Evolutionary conservation across 2,888 invertebrate species (phyloP).

Genomic region (Dynastes grantii): DNA sequence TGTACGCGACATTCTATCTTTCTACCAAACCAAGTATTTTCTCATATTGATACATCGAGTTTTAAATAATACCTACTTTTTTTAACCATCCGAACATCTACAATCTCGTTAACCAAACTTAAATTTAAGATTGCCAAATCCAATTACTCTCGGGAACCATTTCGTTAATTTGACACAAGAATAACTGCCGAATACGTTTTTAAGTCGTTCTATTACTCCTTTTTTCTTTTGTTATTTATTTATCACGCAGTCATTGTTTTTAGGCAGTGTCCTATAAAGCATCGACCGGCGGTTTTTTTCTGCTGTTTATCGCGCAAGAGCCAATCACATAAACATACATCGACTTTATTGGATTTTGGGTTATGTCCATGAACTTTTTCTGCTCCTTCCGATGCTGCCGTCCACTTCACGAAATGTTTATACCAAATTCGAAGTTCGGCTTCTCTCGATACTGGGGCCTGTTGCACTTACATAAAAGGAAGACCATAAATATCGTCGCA

Average conservation of each 20-base stretch:
- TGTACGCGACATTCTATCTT: no score
- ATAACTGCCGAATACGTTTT: no score
- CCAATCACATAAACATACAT: constrained; percentile 9
- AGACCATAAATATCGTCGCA: constrained; percentile 38
- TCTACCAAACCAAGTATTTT: no score
- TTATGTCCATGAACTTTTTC: constrained; percentile 27
- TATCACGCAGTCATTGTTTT: neutral
- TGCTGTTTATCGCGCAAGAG: neutral
- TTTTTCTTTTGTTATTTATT: neutral
- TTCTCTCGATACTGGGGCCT: constrained; percentile 18
- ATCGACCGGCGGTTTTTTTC: neutral
- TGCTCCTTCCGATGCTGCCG: neutral
- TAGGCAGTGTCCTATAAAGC: constrained; percentile 5
- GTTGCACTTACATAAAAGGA: constrained; percentile 31
- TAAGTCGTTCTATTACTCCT: neutral
- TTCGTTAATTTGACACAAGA: no score
- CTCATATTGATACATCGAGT: no score
- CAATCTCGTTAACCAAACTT: no score
- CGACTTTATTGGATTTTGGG: constrained; percentile 42
- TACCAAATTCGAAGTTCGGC: constrained; percentile 23
- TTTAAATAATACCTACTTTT: no score
- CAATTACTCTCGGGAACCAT: no score
- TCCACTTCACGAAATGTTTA: constrained; percentile 21
- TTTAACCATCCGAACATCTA: no score
- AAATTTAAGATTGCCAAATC: no score